Conservation (phyloP, 2,888 invertebrate genomes). For the Criorhina ranunculi region DNA sequence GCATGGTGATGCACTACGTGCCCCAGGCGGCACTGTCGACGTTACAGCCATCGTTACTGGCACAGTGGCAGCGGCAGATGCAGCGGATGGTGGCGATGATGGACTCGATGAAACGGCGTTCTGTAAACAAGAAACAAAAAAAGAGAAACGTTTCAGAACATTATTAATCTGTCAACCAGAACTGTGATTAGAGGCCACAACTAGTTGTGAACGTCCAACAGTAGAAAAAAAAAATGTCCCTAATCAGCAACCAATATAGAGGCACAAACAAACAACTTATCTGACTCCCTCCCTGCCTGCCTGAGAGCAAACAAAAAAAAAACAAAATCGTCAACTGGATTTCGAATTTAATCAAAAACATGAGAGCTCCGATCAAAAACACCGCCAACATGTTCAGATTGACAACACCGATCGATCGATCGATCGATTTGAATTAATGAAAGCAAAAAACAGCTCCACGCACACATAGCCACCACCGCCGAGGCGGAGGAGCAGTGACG, state of each 20-base stretch:
- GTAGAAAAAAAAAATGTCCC: conserved; percentile 27
- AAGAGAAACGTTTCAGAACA: conserved; percentile 11
- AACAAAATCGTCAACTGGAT: conserved; percentile 60
- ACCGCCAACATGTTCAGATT: conserved; percentile 75
- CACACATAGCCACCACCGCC: conserved; percentile 5
- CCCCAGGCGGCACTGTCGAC: conserved; percentile 85
- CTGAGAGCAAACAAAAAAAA: conserved; percentile 17
- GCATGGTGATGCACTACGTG: conserved; percentile 86
- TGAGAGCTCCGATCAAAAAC: conserved; percentile 73
- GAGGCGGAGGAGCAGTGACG: conserved; percentile 32
- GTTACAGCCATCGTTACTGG: conserved; percentile 85
- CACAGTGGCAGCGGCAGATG: conserved; percentile 73
- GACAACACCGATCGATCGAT: conserved; percentile 71
- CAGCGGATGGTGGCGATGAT: conserved; percentile 86
- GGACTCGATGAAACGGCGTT: conserved; percentile 89
- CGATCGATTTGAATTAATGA: conserved; percentile 73
- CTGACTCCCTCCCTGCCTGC: conserved; percentile 32
- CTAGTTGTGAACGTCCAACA: conserved; percentile 28
- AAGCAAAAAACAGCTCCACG: conserved; percentile 50
- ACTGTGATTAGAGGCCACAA: conserved; percentile 31
- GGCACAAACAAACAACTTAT: conserved; percentile 51
- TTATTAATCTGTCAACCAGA: conserved; percentile 59
- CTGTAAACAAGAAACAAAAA: conserved; percentile 78
- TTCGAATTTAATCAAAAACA: conserved; percentile 74
- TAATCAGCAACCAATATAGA: conserved; percentile 56